Evolutionary conservation across 2,113 vertebrate genomes (phyloP).

Genomic region (Microcebus ravelobensis): DNA sequence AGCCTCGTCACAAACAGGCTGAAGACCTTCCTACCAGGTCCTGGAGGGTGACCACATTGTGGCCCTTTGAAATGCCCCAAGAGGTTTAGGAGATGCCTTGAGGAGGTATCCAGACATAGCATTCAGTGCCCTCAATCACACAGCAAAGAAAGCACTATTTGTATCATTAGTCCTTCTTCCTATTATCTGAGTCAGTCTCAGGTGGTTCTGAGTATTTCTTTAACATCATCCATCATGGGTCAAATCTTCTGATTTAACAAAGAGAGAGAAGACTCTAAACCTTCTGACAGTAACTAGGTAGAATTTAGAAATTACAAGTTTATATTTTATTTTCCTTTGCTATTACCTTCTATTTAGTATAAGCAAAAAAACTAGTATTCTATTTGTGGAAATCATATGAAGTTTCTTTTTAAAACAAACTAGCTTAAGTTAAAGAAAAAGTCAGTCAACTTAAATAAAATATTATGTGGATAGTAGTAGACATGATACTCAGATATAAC

Average conservation of each 20-base stretch:
- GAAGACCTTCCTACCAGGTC: background rate
- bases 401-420: background rate
- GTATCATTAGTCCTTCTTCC: background rate
- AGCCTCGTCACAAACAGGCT: background rate
- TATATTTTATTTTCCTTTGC: background rate
- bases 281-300: background rate
- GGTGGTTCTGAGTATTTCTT: background rate
- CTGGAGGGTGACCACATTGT: background rate
- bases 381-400: background rate
- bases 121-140: background rate
- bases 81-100: background rate
- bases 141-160: background rate
- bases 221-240: background rate
- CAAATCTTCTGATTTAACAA: background rate
- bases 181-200: background rate
- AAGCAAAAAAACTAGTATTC: background rate
- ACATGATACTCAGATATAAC: background rate
- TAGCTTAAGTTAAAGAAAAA: background rate
- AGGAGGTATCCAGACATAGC: background rate
- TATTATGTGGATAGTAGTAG: background rate
- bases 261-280: background rate
- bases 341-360: background rate
- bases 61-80: background rate
- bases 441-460: background rate
- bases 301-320: background rate